Evolutionary conservation across 2,113 vertebrate genomes (phyloP).

Genomic region (Rhinopomastus cyanomelas): DNA sequence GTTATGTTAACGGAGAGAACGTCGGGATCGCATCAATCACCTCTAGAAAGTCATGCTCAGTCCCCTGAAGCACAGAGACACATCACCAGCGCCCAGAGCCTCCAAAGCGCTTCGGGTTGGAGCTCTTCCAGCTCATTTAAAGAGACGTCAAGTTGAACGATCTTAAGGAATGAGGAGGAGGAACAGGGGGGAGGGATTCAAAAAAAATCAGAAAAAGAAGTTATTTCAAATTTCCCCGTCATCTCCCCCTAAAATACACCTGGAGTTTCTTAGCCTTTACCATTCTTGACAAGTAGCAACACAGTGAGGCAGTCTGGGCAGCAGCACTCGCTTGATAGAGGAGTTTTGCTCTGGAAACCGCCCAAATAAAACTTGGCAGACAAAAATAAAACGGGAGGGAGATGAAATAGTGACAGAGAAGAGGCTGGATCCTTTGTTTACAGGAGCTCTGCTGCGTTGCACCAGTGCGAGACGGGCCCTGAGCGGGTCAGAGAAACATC

Average conservation of each 20-base stretch:
- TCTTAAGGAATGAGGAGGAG: slow-evolving; percentile 22
- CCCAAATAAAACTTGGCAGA: not conserved
- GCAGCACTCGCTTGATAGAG: not conserved
- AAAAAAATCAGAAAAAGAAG: not conserved
- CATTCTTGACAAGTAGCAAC: slow-evolving; percentile 14
- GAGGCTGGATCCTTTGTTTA: not conserved
- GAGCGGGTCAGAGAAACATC: not conserved
- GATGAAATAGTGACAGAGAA: not conserved
- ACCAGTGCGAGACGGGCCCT: not conserved
- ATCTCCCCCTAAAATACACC: not conserved
- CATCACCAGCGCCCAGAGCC: not conserved
- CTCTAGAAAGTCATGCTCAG: not conserved
- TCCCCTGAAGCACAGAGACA: not conserved
- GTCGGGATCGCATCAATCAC: slow-evolving; percentile 11
- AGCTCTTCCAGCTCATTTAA: slow-evolving; percentile 54
- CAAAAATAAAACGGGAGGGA: not conserved
- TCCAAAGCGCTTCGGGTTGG: slow-evolving; percentile 7
- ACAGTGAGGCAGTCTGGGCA: not conserved
- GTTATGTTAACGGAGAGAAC: not conserved
- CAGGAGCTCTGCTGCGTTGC: not conserved
- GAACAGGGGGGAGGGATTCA: not conserved
- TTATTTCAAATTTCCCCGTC: not conserved
- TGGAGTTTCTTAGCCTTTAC: not conserved
- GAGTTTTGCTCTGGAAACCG: not conserved
- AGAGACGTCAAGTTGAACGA: slow-evolving; percentile 51